Evolutionary conservation across 2,113 vertebrate genomes (phyloP).

Genomic region (Polypterus bichir): DNA sequence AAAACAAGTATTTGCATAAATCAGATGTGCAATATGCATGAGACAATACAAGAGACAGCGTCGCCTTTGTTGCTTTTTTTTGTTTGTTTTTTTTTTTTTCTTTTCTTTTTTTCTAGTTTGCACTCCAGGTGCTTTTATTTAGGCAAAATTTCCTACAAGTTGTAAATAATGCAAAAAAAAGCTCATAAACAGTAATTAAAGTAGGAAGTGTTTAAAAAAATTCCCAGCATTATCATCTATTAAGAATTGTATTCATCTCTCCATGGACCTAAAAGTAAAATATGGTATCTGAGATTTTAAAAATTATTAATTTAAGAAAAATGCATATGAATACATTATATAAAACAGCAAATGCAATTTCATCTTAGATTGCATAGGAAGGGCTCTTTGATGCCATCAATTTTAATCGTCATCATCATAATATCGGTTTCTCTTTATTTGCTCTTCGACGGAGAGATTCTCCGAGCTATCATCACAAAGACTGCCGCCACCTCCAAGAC

Average conservation of each 20-base stretch:
- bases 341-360: not conserved
- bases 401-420: constrained; percentile 35
- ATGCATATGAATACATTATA: constrained; percentile 2
- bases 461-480: constrained; percentile 17
- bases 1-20: no score
- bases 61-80: no score
- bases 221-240: not conserved
- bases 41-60: no score
- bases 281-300: constrained; percentile 7
- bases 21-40: no score
- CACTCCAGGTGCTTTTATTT: constrained; percentile 56
- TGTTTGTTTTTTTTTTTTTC: constrained; percentile 9
- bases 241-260: constrained; percentile 34
- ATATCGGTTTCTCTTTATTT: constrained; percentile 50
- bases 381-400: not conserved
- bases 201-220: constrained; percentile 20
- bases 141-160: constrained; percentile 28
- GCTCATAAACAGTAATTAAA: constrained; percentile 28
- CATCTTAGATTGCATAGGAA: no score
- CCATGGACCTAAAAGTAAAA: constrained; percentile 37
- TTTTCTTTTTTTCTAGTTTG: constrained; percentile 34
- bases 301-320: constrained; percentile 17
- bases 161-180: constrained; percentile 26
- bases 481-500: not conserved
- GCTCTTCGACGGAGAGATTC: constrained; percentile 26